Evolutionary conservation across 1,140 invertebrate genomes (phyloP), one percentile per base, ranked within the genome.

Genomic region (Phenacoccus solenopsis): DNA sequence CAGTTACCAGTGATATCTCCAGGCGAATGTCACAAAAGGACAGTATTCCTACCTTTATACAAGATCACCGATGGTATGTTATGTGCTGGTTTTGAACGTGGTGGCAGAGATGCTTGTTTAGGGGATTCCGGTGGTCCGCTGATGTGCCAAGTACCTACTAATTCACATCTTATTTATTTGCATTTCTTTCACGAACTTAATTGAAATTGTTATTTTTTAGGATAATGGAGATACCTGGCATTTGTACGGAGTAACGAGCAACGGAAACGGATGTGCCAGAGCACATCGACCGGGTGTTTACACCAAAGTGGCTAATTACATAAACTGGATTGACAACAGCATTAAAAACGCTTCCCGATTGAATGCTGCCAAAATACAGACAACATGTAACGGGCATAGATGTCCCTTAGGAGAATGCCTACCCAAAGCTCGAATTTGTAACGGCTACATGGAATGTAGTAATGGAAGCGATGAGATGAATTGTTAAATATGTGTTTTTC

Each of bases 101-200:
- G 86, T 20, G 85, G 85, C 2, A 78, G 83, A 35, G 92, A 95
- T 77, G 92, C 92, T 0, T 95, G 92, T 78, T 85, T 91, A 0
- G 93, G 93, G 0, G 93, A 95, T 75, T 92, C 89, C n/a, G 91
- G 92, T 0, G 91, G 92, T 0, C 91, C 91, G 0, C 79, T 94
- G 4, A 84, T 93, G 70, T 94, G 91, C 74, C 82, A 74, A 70
- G 74, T 75, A 64, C n/a, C 21, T 1, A 24, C 25, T 1, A 24
- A 9, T 64, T 25, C 22, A 9, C n/a, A 64, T 59, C 56, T 59
- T 64, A 64, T 27, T 27, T 49, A 2, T 49, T 49, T n/a, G 38
- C n/a, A n/a, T n/a, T n/a, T n/a, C n/a, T n/a, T 49, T 49, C 38
- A 2, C 38, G 3, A 49, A n/a, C n/a, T n/a, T n/a, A n/a, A n/a